Percentiles rank a stretch among this genome's conserved stretches.
phyloP scores from a whole-genome alignment of 2,797 vertebrate genomes.

The Acanthis flammea region DNA sequence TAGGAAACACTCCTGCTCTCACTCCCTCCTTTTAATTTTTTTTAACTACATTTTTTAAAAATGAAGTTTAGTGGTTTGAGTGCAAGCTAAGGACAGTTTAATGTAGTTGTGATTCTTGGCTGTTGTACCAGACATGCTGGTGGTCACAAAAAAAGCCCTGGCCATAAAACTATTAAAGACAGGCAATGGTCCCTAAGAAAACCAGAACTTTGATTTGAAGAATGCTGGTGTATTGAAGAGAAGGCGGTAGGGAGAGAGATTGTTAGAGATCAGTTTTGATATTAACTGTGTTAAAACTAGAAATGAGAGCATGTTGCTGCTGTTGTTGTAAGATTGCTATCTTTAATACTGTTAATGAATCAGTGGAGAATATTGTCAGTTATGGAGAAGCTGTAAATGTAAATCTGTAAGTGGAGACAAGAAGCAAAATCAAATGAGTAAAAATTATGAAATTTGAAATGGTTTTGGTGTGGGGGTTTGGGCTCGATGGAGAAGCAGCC shows the following conservation, averaged over 20 bases:
- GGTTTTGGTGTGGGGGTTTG: neutral
- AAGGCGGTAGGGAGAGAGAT: neutral
- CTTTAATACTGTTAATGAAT: neutral
- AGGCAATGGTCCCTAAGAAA: neutral
- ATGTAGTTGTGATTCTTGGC: neutral
- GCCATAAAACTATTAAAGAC: neutral
- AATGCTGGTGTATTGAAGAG: neutral
- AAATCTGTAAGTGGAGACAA: neutral
- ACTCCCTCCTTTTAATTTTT: accelerated
- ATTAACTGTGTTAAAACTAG: neutral
- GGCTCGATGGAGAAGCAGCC: constrained; percentile 24
- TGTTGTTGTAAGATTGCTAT: neutral
- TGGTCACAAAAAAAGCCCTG: neutral
- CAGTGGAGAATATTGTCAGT: neutral
- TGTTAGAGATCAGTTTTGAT: neutral
- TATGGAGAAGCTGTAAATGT: neutral
- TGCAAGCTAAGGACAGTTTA: neutral
- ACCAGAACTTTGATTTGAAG: neutral
- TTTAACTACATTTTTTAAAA: neutral
- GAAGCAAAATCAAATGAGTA: neutral
- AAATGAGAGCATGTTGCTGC: neutral
- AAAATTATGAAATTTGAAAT: constrained; percentile 15
- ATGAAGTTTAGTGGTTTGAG: neutral
- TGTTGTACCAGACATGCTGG: neutral
- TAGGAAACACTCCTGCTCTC: neutral